Conservation (phyloP, 2,888 invertebrate genomes). For the Drosophila fulvimacula region DNA sequence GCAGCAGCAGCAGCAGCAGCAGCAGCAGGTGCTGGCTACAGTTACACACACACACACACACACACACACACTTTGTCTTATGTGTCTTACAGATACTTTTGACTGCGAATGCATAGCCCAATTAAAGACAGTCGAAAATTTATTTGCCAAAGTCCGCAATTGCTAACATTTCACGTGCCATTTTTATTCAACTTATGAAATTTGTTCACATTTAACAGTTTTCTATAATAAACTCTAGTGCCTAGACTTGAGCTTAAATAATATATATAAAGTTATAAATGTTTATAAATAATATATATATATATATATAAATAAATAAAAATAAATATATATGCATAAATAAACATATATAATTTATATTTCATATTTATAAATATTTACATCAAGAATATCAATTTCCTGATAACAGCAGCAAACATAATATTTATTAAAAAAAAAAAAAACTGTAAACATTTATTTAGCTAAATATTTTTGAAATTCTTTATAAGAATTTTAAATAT, state of each 20-base stretch:
- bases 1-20: conserved; percentile 32
- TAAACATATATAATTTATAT: not conserved
- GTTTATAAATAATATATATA: not conserved
- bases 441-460: too few relatives aligned
- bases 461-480: too few relatives aligned
- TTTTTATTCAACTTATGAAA: conserved; percentile 52
- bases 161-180: conserved; percentile 51
- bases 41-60: conserved; percentile 31
- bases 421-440: too few relatives aligned
- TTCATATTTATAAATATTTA: not conserved
- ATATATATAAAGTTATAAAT: too few relatives aligned
- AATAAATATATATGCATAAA: not conserved
- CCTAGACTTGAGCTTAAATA: not conserved
- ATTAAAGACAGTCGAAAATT: conserved; percentile 58
- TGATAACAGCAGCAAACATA: not conserved
- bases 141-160: conserved; percentile 35
- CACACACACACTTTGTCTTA: conserved; percentile 19
- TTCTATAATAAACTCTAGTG: not conserved
- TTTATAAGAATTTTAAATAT: too few relatives aligned
- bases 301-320: not conserved
- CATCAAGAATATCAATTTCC: not conserved
- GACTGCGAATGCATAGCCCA: conserved; percentile 45
- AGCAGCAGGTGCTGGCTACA: conserved; percentile 53
- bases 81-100: conserved; percentile 69
- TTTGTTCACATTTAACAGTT: conserved; percentile 25